A percentile compares a stretch with the other conserved stretches of the same genome.
Evolutionary conservation across 2,888 invertebrate genomes (phyloP).

Genomic region (Hermaeophaga mercurialis): DNA sequence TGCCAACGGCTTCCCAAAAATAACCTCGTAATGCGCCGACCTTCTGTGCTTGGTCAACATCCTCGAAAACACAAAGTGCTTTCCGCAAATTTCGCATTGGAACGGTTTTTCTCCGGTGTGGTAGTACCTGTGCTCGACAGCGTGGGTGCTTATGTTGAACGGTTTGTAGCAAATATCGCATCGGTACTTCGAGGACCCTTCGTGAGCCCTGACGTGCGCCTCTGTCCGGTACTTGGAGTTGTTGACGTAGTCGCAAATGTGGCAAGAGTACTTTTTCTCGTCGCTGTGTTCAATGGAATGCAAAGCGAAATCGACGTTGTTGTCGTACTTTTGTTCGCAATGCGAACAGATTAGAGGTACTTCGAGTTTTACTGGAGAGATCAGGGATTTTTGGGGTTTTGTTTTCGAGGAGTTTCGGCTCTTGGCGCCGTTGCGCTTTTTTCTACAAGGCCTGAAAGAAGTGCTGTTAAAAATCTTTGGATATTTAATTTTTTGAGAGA

Average conservation of each 20-base stretch:
- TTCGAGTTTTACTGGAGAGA: slow-evolving; percentile 32
- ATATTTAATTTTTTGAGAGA: too few species aligned
- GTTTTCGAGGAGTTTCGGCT: neutral
- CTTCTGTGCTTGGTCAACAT: slow-evolving; percentile 59
- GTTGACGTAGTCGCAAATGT: slow-evolving; percentile 48
- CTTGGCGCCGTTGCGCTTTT: slow-evolving; percentile 51
- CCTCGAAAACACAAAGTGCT: slow-evolving; percentile 58
- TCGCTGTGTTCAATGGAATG: slow-evolving; percentile 44
- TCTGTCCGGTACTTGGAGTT: slow-evolving; percentile 49
- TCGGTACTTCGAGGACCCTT: slow-evolving; percentile 53
- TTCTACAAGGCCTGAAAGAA: slow-evolving; percentile 59
- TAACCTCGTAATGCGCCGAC: slow-evolving; percentile 57
- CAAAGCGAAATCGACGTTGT: slow-evolving; percentile 44
- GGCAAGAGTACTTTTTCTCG: slow-evolving; percentile 44
- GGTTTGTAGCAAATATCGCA: slow-evolving; percentile 48
- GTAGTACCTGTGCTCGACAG: slow-evolving; percentile 46
- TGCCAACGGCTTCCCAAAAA: slow-evolving; percentile 45
- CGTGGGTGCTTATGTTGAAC: slow-evolving; percentile 46
- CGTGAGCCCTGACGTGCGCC: slow-evolving; percentile 56
- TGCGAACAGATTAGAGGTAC: slow-evolving; percentile 59
- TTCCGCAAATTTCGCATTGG: slow-evolving; percentile 61
- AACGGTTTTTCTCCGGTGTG: slow-evolving; percentile 56
- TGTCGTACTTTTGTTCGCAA: slow-evolving; percentile 61
- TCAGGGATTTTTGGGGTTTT: slow-evolving; percentile 12
- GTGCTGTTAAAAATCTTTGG: neutral